Evolutionary conservation across 2,888 invertebrate species (phyloP).

Genomic region (Scaptomyza flava): DNA sequence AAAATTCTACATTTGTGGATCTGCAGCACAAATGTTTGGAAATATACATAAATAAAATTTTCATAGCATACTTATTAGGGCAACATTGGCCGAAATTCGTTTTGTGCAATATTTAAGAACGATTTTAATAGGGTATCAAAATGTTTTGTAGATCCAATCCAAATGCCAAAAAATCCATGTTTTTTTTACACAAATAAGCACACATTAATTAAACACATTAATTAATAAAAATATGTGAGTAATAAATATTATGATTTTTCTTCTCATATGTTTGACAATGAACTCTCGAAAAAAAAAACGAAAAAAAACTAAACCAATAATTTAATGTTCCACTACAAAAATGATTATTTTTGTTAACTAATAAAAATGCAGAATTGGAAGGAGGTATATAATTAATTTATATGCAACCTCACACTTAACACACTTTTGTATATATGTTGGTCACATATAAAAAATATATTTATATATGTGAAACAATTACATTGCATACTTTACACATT

Average conservation of each 20-base stretch:
- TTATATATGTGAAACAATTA: slow-evolving; percentile 46
- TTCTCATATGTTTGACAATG: slow-evolving; percentile 69
- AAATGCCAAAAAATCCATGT: slow-evolving; percentile 8
- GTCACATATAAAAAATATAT: slow-evolving; percentile 41
- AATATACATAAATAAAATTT: too few species aligned
- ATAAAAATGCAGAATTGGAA: slow-evolving; percentile 83
- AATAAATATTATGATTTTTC: slow-evolving; percentile 72
- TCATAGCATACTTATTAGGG: slow-evolving; percentile 2
- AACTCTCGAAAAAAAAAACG: slow-evolving; percentile 60
- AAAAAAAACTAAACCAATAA: slow-evolving; percentile 44
- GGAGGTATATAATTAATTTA: slow-evolving; percentile 82
- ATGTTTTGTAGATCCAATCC: slow-evolving; percentile 15
- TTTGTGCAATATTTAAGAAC: neutral
- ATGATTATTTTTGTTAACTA: slow-evolving; percentile 36
- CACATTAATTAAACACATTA: slow-evolving; percentile 19
- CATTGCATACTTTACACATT: slow-evolving; percentile 38
- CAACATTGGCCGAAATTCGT: neutral
- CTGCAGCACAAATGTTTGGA: too few species aligned
- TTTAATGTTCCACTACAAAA: slow-evolving; percentile 43
- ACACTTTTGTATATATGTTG: slow-evolving; percentile 64
- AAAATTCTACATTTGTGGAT: too few species aligned
- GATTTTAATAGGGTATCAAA: neutral
- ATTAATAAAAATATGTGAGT: slow-evolving; percentile 47
- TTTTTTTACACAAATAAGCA: slow-evolving; percentile 20
- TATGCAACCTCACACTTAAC: slow-evolving; percentile 71